Percentiles rank a stretch among this genome's conserved stretches.
Conservation (phyloP, 2,888 invertebrate genomes). For the Caenorhabditis sp. region DNA sequence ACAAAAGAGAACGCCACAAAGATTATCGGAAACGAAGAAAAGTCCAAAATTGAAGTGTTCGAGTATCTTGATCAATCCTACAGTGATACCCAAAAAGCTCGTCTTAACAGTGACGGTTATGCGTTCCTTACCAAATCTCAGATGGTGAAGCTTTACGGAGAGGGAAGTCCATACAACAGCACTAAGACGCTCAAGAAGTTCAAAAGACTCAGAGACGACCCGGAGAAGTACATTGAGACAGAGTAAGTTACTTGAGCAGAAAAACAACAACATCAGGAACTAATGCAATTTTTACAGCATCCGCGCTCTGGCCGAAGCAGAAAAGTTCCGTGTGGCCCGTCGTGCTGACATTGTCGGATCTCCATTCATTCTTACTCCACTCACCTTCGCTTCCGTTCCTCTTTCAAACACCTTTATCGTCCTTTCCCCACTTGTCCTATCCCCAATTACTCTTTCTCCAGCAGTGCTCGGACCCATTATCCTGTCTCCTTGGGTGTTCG, state of each 20-base stretch:
- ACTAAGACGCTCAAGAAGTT: conserved; percentile 57
- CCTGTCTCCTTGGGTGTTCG: conserved; percentile 76
- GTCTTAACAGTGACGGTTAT: conserved; percentile 73
- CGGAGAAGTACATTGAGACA: conserved; percentile 60
- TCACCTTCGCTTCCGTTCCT: conserved; percentile 56
- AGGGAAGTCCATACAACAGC: conserved; percentile 70
- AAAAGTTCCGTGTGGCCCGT: conserved; percentile 59
- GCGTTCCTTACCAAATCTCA: conserved; percentile 70
- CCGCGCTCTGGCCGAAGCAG: conserved; percentile 65
- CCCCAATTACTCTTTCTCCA: conserved; percentile 73
- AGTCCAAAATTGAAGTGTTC: conserved; percentile 72
- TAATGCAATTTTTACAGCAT: conserved; percentile 61
- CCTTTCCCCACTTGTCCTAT: conserved; percentile 70
- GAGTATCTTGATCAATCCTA: conserved; percentile 73
- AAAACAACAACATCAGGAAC: too few relatives aligned
- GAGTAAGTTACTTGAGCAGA: conserved; percentile 53
- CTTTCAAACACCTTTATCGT: conserved; percentile 68
- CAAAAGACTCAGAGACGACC: conserved; percentile 62
- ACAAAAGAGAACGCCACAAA: conserved; percentile 61
- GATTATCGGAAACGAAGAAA: conserved; percentile 69
- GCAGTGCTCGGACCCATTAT: conserved; percentile 75
- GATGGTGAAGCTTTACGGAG: conserved; percentile 73
- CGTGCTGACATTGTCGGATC: conserved; percentile 62
- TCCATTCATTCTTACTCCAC: conserved; percentile 66
- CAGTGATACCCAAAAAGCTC: conserved; percentile 67